Evolutionary conservation across 2,113 vertebrate genomes (phyloP).

Genomic region (Lycocorax pyrrhopterus): DNA sequence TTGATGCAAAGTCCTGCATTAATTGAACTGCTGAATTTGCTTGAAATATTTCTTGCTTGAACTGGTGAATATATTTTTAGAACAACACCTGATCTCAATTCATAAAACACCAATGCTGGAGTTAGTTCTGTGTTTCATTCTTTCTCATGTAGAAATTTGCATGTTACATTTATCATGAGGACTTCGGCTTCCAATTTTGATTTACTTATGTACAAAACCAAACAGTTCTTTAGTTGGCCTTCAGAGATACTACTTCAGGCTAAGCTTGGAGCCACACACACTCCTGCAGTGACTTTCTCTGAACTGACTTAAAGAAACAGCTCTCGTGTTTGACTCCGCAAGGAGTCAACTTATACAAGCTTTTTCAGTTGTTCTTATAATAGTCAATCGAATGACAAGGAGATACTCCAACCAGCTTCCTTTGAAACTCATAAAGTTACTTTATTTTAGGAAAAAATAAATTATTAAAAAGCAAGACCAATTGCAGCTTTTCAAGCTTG

Average conservation of each 20-base stretch:
- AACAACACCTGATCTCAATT: neutral
- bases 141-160: neutral
- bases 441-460: neutral
- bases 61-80: neutral
- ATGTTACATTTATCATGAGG: neutral
- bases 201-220: neutral
- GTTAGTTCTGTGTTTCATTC: neutral
- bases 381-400: neutral
- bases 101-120: neutral
- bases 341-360: neutral
- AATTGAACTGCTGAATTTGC: neutral
- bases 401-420: neutral
- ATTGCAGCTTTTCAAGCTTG: neutral
- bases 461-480: neutral
- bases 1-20: neutral
- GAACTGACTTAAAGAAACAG: neutral
- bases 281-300: neutral
- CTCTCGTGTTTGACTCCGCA: neutral
- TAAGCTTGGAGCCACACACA: neutral
- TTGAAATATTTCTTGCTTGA: neutral
- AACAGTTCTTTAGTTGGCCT: neutral
- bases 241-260: neutral
- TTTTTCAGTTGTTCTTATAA: neutral
- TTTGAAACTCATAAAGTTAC: neutral
- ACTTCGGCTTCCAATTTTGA: neutral